A percentile compares a stretch with the other conserved stretches of the same genome.
Conservation (phyloP, 2,888 invertebrate species). For the Lepidochrysops patricia region DNA sequence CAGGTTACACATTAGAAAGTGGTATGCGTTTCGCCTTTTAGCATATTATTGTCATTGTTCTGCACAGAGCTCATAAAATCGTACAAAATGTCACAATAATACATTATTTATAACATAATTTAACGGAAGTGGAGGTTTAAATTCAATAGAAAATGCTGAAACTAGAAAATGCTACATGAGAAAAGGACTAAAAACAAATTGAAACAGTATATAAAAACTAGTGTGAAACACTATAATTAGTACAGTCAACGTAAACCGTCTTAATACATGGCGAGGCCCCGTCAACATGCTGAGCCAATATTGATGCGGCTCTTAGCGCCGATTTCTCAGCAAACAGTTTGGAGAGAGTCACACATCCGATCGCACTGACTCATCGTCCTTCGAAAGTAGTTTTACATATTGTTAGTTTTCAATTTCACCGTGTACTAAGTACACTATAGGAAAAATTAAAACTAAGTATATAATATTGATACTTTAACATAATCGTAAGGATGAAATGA, state of each 20-base stretch:
- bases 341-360: slow-evolving; percentile 4
- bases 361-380: background rate
- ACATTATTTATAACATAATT: no score
- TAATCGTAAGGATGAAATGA: no score
- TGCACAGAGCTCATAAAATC: background rate
- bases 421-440: no score
- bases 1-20: background rate
- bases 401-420: no score
- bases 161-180: no score
- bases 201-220: no score
- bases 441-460: no score
- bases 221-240: background rate
- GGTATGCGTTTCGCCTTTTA: background rate
- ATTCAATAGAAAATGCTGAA: no score
- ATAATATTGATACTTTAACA: no score
- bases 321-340: slow-evolving; percentile 4
- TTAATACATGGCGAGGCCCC: background rate
- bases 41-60: background rate
- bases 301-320: background rate
- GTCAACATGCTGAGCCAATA: slow-evolving; percentile 1
- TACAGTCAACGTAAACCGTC: background rate
- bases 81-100: background rate
- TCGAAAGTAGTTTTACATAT: background rate
- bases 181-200: no score
- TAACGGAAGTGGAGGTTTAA: no score